phyloP scores from a whole-genome alignment of 2,888 invertebrate species.

The Mamestra brassicae region DNA sequence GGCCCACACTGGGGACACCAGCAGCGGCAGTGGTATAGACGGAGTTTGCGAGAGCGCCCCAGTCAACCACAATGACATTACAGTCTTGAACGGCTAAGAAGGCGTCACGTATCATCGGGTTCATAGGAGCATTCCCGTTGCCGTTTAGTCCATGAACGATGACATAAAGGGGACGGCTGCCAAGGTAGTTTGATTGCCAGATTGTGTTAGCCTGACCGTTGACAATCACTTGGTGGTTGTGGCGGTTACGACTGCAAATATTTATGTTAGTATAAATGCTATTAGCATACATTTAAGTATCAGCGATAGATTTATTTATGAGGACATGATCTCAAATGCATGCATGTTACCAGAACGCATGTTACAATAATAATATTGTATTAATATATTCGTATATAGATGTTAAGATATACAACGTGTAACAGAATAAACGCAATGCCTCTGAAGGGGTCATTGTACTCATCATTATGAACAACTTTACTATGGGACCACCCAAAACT shows the following conservation, averaged over 20 bases:
- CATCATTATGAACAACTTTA: too few relatives aligned
- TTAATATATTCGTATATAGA: too few relatives aligned
- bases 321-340: background rate
- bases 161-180: conserved; percentile 73
- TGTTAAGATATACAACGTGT: too few relatives aligned
- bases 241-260: too few relatives aligned
- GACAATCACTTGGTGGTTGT: conserved; percentile 18
- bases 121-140: conserved; percentile 74
- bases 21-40: conserved; percentile 69
- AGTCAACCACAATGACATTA: conserved; percentile 83
- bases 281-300: too few relatives aligned
- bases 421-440: too few relatives aligned
- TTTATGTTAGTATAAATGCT: too few relatives aligned
- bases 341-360: background rate
- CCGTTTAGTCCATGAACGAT: conserved; percentile 83
- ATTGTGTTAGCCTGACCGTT: conserved; percentile 74
- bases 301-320: too few relatives aligned
- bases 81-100: conserved; percentile 75
- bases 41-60: conserved; percentile 73
- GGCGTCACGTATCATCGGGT: conserved; percentile 58
- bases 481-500: too few relatives aligned
- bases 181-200: conserved; percentile 73
- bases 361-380: too few relatives aligned
- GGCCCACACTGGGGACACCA: conserved; percentile 77
- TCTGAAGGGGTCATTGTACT: too few relatives aligned